Base-by-base conservation (phyloP, 2,888 invertebrate species). In the Diploptera punctata region DNA sequence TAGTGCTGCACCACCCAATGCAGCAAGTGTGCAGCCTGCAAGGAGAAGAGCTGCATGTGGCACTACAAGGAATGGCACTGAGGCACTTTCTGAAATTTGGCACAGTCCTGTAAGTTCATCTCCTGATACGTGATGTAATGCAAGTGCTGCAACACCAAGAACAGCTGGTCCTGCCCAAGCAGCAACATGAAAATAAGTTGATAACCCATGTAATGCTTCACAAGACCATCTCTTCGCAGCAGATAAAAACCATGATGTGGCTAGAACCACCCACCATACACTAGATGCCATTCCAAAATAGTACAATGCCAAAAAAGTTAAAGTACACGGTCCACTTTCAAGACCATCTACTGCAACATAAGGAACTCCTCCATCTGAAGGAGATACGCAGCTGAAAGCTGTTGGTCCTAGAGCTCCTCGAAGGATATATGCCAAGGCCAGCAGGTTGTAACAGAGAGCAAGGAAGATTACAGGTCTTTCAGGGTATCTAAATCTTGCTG, bases 171-270 rank as follows among this genome's bases (percentile, higher is more conserved):
- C 88, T 73, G 93, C 93, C 96, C 97, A 97, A 1, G 95, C 92
- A 0, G 91, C 89, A 1, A 93, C 90, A 83, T 97, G 97, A 76
- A 96, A 90, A 79, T 95, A 91, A 19, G 93, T 91, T 0, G 95
- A 92, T 31, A 94, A 91, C 65, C 93, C 90, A 82, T 95, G 95
- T 68, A 97, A 88, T 1, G 95, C 95, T 83, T 97, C 97, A 72
- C 94, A 94, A 29, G 95, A 94, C 97, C 97, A 97, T 81, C 96
- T 95, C 81, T 95, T 92, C 57, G 94, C 93, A 0, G 96, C 95
- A 3, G 95, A 93, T 65, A 97, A 86, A 80, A 94, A 93, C 93
- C 96, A 97, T 71, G 95, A 94, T 65, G 95, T 88, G 74, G 94
- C 93, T 68, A 97, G 89, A 77, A 95, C 91, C 21, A 44, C 57